Evolutionary conservation across 1,140 invertebrate species (phyloP).

Genomic region (Palaemon carinicauda): DNA sequence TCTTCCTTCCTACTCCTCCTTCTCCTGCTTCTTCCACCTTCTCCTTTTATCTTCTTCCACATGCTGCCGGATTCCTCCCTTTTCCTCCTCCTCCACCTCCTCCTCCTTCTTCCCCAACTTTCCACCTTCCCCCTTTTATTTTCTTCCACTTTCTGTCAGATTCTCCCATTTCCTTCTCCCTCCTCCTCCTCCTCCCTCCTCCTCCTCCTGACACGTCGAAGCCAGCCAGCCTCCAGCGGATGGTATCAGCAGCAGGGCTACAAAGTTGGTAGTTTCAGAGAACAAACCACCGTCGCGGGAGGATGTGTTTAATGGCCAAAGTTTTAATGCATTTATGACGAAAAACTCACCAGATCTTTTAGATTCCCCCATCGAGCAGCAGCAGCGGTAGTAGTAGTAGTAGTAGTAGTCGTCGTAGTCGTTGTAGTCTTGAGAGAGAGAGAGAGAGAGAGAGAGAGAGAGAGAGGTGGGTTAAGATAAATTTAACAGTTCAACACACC

Average conservation of each 20-base stretch:
- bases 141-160: too few relatives aligned
- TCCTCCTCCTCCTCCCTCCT: neutral
- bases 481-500: too few relatives aligned
- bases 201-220: neutral
- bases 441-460: too few relatives aligned
- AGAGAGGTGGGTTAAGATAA: too few relatives aligned
- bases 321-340: constrained; percentile 57
- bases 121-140: too few relatives aligned
- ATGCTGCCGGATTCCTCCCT: too few relatives aligned
- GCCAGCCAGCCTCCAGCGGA: neutral
- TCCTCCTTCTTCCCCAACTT: neutral
- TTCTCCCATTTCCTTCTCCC: neutral
- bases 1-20: neutral
- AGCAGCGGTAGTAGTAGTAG: neutral
- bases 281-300: constrained; percentile 47
- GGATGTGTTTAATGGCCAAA: constrained; percentile 54
- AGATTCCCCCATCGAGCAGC: constrained; percentile 38
- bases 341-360: constrained; percentile 55
- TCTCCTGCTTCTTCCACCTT: too few relatives aligned
- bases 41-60: too few relatives aligned
- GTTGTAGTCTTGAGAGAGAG: too few relatives aligned
- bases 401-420: too few relatives aligned
- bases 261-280: constrained; percentile 50
- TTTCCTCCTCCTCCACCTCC: neutral
- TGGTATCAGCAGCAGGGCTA: constrained; percentile 11